Evolutionary conservation across 2,113 vertebrate genomes (phyloP), one percentile per base, ranked within the genome.

Genomic region (Menura novaehollandiae): DNA sequence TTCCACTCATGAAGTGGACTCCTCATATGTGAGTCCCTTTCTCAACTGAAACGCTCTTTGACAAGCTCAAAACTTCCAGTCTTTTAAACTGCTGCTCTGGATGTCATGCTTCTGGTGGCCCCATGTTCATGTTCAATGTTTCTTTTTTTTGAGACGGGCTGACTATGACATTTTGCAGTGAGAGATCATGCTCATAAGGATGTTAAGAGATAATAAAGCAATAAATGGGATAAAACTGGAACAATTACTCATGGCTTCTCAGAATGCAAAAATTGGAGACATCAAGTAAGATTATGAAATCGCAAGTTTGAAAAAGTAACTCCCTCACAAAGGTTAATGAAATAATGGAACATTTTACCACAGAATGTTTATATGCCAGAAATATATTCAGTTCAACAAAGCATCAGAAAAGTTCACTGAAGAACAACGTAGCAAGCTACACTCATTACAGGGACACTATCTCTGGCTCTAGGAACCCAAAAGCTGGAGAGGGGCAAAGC

Each of bases 141-240:
- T 78, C 30, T 20, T 13, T 46, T n/a, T 26, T 37, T 11, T 51
- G 35, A 85, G 47, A 58, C 3, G 53, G 6, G 16, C 7, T 35
- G 32, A 53, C 51, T 28, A 3, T 3, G 23, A 30, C 3, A 27
- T 84, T 56, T 75, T 63, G 41, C 44, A 82, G 37, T 2, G 20
- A 85, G 58, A 68, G 14, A 56, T 37, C 58, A 55, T 0, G 0
- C 28, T 69, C 9, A 20, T 8, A 15, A 52, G 4, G 28, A 51
- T 41, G 41, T 30, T 37, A 68, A 64, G 32, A 64, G 33, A 15
- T 17, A 71, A 72, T 5, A 28, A 78, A 81, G 19, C 14, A n/a
- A 1, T 35, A 59, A 56, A 30, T 56, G 33, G 20, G 39, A 67
- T 47, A 82, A 75, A 88, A 75, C 4, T 10, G 23, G 53, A 92